These are phyloP conservation scores for Spheniscus mendiculus DNA, from an alignment of 2,113 vertebrate genomes.

Conservation along the genomic window DNA sequence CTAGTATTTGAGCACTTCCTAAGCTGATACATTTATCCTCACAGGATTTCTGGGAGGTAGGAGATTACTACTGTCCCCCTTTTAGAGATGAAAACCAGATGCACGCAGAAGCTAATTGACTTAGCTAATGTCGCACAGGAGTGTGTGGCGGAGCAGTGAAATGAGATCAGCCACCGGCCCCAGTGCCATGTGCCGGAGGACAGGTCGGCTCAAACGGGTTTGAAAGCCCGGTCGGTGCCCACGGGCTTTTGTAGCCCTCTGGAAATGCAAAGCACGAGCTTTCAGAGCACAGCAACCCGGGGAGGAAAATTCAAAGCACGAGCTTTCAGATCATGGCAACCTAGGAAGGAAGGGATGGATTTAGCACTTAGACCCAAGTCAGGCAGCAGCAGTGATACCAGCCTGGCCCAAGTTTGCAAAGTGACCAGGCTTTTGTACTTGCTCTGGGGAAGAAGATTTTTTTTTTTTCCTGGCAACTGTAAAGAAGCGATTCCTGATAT, in stretches of 20 bases:
- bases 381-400: background rate
- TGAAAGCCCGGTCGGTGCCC: background rate
- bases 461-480: background rate
- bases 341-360: background rate
- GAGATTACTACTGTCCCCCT: slow-evolving; percentile 32
- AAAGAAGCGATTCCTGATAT: background rate
- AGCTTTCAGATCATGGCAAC: background rate
- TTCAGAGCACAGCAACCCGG: background rate
- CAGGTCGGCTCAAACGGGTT: background rate
- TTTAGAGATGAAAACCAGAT: slow-evolving; percentile 46
- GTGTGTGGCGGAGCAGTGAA: background rate
- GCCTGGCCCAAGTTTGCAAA: background rate
- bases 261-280: background rate
- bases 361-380: background rate
- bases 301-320: background rate
- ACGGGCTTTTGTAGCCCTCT: background rate
- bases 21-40: slow-evolving; percentile 28
- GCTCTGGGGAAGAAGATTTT: background rate
- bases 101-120: slow-evolving; percentile 44
- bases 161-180: background rate
- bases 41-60: slow-evolving; percentile 16
- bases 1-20: background rate
- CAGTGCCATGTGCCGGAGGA: background rate
- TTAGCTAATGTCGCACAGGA: background rate
- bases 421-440: background rate